Evolutionary conservation across 2,888 invertebrate genomes (phyloP).

Genomic region (Teleiodes luculella): DNA sequence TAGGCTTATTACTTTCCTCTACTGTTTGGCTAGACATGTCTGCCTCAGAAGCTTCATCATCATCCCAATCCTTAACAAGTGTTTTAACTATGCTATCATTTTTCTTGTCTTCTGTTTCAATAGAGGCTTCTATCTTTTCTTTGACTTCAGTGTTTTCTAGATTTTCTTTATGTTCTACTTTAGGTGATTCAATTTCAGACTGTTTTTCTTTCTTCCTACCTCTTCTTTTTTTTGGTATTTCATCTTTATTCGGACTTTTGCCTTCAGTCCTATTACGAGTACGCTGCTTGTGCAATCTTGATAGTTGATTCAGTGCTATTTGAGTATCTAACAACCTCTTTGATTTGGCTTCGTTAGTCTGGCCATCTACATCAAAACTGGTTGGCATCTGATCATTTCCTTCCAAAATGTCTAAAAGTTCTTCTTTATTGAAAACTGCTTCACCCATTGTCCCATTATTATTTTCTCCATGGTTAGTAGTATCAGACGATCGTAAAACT

Average conservation of each 20-base stretch:
- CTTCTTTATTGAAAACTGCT: slow-evolving; percentile 71
- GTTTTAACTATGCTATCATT: slow-evolving; percentile 67
- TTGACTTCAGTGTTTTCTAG: not conserved
- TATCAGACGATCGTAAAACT: slow-evolving; percentile 56
- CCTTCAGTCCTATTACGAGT: slow-evolving; percentile 21
- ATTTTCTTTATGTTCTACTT: not conserved
- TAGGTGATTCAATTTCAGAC: slow-evolving; percentile 14
- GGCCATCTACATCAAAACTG: slow-evolving; percentile 28
- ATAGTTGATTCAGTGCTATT: slow-evolving; percentile 60
- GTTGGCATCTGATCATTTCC: slow-evolving; percentile 55
- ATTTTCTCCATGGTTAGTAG: slow-evolving; percentile 53
- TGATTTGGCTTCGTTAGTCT: slow-evolving; percentile 24
- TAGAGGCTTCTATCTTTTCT: not conserved
- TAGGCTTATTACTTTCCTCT: slow-evolving; percentile 35
- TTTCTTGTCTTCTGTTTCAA: slow-evolving; percentile 26
- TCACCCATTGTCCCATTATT: slow-evolving; percentile 55
- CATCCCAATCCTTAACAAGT: slow-evolving; percentile 76
- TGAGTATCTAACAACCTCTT: slow-evolving; percentile 48
- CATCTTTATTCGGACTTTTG: slow-evolving; percentile 18
- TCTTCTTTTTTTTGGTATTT: slow-evolving; percentile 29
- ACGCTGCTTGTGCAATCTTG: slow-evolving; percentile 43
- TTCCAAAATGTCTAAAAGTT: slow-evolving; percentile 65
- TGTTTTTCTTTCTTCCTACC: slow-evolving; percentile 27
- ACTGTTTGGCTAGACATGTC: slow-evolving; percentile 30
- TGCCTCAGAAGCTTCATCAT: slow-evolving; percentile 54